Conservation (phyloP, 2,797 vertebrate species). For the Botia almorhae region DNA sequence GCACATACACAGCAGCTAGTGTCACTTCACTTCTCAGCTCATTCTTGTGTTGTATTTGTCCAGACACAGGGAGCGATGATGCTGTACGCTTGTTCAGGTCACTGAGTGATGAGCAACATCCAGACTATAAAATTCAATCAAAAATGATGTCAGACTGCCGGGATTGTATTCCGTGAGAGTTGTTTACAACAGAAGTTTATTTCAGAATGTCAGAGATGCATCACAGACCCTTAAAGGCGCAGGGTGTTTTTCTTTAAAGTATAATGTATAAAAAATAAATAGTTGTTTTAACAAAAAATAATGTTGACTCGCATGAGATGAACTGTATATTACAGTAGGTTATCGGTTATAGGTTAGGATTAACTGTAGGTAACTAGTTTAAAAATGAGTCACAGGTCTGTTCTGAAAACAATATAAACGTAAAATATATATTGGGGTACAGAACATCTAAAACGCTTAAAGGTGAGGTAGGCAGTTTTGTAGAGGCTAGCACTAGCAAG, state of each 20-base stretch:
- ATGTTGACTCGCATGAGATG: no score
- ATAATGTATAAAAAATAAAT: no score
- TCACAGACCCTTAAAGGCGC: neutral
- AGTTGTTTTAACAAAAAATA: no score
- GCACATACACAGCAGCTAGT: constrained; percentile 37
- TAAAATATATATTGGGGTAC: no score
- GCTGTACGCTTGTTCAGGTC: constrained; percentile 3
- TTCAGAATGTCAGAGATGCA: neutral
- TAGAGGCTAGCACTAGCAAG: no score
- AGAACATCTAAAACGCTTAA: no score
- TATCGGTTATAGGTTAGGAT: no score
- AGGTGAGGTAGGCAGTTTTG: no score
- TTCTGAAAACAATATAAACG: no score
- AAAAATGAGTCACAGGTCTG: no score
- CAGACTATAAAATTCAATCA: constrained; percentile 36
- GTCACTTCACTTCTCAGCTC: constrained; percentile 14
- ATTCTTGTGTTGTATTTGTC: constrained; percentile 16
- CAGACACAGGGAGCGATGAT: constrained; percentile 18
- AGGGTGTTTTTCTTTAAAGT: neutral
- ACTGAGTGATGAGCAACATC: constrained; percentile 23
- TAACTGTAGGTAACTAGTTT: no score
- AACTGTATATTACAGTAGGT: no score
- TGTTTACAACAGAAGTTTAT: constrained; percentile 12
- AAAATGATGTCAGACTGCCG: constrained; percentile 11
- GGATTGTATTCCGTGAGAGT: neutral